Evolutionary conservation across 1,140 invertebrate genomes (phyloP).

Genomic region (Dryas iulia): DNA sequence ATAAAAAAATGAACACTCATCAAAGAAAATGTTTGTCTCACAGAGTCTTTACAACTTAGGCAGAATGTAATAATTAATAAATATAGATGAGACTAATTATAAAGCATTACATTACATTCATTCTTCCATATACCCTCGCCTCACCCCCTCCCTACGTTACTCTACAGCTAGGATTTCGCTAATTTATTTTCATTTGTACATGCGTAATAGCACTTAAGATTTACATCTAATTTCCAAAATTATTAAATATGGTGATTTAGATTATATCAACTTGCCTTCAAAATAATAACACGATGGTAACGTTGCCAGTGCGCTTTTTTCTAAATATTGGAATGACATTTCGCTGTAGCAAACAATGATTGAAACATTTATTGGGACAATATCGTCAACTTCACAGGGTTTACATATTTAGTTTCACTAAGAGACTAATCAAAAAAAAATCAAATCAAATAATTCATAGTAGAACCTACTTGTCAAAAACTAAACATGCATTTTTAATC

Average conservation of each 20-base stretch:
- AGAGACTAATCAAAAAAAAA: not conserved
- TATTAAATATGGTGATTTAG: slow-evolving; percentile 68
- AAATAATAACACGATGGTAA: slow-evolving; percentile 12
- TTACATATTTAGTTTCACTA: not conserved
- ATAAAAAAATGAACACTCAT: not conserved
- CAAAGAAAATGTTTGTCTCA: no score
- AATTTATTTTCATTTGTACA: slow-evolving; percentile 73
- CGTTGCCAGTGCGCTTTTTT: slow-evolving; percentile 28
- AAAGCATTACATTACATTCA: not conserved
- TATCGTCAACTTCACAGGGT: slow-evolving; percentile 1
- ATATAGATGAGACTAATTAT: no score
- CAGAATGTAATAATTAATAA: not conserved
- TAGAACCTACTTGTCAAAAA: not conserved
- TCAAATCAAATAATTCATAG: not conserved
- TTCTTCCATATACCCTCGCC: not conserved
- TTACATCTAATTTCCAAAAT: slow-evolving; percentile 57
- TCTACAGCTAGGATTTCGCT: slow-evolving; percentile 66
- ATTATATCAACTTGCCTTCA: slow-evolving; percentile 44
- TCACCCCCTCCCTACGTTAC: slow-evolving; percentile 42
- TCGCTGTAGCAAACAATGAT: not conserved
- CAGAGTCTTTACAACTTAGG: not conserved
- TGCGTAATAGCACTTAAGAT: slow-evolving; percentile 65
- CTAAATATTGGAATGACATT: not conserved
- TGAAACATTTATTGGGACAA: not conserved
- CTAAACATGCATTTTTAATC: not conserved